Conservation (phyloP, 2,888 invertebrate species). For the Drosophila multiciliata region DNA sequence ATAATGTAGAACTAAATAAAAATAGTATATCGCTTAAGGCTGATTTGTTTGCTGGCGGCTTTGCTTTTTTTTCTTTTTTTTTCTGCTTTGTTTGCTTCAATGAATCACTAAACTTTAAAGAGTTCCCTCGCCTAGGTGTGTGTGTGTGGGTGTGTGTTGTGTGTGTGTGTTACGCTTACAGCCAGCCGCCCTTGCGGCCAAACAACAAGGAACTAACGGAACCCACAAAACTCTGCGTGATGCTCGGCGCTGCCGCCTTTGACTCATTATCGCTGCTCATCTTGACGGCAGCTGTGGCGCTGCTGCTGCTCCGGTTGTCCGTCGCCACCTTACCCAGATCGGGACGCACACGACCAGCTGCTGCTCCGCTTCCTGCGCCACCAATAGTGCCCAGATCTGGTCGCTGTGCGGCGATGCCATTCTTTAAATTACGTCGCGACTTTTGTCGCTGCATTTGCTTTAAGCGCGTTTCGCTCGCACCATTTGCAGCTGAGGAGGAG, state of each 20-base stretch:
- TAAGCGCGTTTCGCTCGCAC: conserved; percentile 82
- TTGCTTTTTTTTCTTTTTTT: not conserved
- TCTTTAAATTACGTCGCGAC: conserved; percentile 85
- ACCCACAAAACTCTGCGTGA: conserved; percentile 88
- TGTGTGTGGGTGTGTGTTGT: conserved; percentile 4
- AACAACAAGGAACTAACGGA: conserved; percentile 92
- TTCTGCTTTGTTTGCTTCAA: conserved; percentile 19
- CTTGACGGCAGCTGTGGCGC: conserved; percentile 4
- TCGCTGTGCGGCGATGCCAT: conserved; percentile 86
- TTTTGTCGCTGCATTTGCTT: conserved; percentile 86
- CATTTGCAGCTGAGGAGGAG: conserved; percentile 68
- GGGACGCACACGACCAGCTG: conserved; percentile 64
- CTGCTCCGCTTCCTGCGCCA: conserved; percentile 78
- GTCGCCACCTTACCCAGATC: conserved; percentile 78
- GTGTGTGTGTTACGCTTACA: conserved; percentile 85
- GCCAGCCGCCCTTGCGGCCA: conserved; percentile 93
- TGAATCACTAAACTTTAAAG: conserved; percentile 36
- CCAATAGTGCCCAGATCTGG: conserved; percentile 87
- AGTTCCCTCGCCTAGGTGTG: conserved; percentile 7
- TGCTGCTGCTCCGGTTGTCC: conserved; percentile 27
- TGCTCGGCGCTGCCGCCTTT: conserved; percentile 80
- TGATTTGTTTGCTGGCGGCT: conserved; percentile 3
- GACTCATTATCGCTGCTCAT: conserved; percentile 49
- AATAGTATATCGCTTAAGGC: conserved; percentile 31
- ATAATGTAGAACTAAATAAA: conserved; percentile 34